Conservation (phyloP, 2,888 invertebrate species). For the Globia sparganii region DNA sequence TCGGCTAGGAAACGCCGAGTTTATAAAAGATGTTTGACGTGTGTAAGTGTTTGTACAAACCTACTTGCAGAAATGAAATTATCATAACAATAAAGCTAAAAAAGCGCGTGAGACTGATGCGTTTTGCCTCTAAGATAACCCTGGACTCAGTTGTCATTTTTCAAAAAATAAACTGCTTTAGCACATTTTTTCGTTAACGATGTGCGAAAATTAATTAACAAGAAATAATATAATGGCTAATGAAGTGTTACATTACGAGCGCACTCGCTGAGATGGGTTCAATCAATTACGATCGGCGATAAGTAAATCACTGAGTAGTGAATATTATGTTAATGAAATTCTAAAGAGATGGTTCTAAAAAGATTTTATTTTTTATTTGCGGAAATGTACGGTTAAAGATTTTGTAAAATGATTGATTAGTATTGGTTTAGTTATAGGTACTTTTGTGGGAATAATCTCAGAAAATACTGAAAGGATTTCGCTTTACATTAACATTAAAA, state of each 20-base stretch:
- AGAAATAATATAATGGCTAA: constrained; percentile 66
- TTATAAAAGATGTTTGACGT: neutral
- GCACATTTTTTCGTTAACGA: constrained; percentile 27
- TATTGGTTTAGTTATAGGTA: neutral
- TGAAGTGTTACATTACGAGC: constrained; percentile 66
- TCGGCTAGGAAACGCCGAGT: neutral
- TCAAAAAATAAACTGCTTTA: constrained; percentile 2
- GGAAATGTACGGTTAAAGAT: neutral
- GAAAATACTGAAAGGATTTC: neutral
- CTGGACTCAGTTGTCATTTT: neutral
- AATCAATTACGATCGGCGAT: constrained; percentile 59
- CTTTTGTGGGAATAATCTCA: too few relatives aligned
- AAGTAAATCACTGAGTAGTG: constrained; percentile 41
- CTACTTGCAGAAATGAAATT: neutral
- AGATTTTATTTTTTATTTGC: constrained; percentile 8
- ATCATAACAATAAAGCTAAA: neutral
- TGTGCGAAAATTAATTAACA: constrained; percentile 59
- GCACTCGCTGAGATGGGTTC: constrained; percentile 49
- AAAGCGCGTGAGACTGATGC: neutral
- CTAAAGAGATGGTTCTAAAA: constrained; percentile 5
- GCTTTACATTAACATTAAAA: neutral
- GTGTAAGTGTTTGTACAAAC: neutral
- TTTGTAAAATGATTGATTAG: too few relatives aligned
- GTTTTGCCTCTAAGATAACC: neutral
- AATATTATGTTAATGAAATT: constrained; percentile 37